Conservation (phyloP, 2,888 invertebrate species). For the Xanthia togata region DNA sequence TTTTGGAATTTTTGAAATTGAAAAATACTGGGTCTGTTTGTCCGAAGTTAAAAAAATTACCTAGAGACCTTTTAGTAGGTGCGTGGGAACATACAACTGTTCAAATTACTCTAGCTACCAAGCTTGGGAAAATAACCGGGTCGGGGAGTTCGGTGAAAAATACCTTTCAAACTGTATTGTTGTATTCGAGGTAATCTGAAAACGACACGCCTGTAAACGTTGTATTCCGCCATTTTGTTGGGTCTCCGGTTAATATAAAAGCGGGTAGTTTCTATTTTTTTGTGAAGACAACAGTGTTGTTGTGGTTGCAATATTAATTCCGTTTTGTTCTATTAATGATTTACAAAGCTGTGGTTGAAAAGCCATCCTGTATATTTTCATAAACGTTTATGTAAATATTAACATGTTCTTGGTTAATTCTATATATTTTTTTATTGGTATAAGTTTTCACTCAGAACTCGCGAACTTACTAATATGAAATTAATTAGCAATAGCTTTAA, state of each 20-base stretch:
- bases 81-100: conserved; percentile 86
- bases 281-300: neutral
- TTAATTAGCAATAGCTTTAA: conserved; percentile 86
- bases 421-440: conserved; percentile 2
- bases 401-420: neutral
- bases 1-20: conserved; percentile 39
- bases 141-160: conserved; percentile 74
- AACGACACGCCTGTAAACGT: conserved; percentile 65
- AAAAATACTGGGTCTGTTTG: conserved; percentile 58
- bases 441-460: conserved; percentile 80
- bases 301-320: neutral
- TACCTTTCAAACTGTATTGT: conserved; percentile 74
- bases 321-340: neutral
- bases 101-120: conserved; percentile 80
- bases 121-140: conserved; percentile 76
- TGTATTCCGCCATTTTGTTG: conserved; percentile 60
- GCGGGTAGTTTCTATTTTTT: conserved; percentile 23
- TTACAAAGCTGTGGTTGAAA: neutral
- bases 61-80: conserved; percentile 66
- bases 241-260: conserved; percentile 51
- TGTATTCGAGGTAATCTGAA: conserved; percentile 68
- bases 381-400: conserved; percentile 17
- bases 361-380: conserved; percentile 4
- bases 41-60: conserved; percentile 72
- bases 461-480: conserved; percentile 67